Conservation (phyloP, 1,140 invertebrate genomes). For the Philaenus spumarius region DNA sequence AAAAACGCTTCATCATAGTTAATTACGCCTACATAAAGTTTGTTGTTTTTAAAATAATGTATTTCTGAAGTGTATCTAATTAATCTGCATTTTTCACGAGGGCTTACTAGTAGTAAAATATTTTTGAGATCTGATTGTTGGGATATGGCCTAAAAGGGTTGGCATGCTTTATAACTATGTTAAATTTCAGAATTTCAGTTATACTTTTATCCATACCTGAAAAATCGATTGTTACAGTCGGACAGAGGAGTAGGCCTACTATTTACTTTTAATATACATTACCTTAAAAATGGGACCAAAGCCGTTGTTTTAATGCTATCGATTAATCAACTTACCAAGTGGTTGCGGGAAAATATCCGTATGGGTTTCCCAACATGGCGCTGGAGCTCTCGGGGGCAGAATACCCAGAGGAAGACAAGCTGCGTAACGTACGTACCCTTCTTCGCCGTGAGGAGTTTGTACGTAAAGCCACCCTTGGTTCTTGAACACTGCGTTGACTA, state of each 20-base stretch:
- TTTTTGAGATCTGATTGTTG: too few relatives aligned
- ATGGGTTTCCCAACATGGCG: slow-evolving; percentile 69
- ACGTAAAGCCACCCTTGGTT: slow-evolving; percentile 76
- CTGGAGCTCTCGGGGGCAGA: slow-evolving; percentile 42
- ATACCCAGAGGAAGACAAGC: slow-evolving; percentile 69
- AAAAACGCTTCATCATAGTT: too few relatives aligned
- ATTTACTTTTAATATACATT: background rate
- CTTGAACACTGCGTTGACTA: slow-evolving; percentile 78
- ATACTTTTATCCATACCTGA: too few relatives aligned
- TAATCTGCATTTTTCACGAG: too few relatives aligned
- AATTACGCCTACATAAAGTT: too few relatives aligned
- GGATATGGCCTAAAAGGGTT: too few relatives aligned
- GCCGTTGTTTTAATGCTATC: background rate
- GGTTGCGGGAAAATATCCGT: slow-evolving; percentile 69
- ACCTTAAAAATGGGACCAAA: background rate
- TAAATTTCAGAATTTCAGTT: background rate
- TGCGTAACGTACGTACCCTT: slow-evolving; percentile 51
- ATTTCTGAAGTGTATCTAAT: too few relatives aligned
- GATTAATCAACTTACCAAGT: slow-evolving; percentile 30
- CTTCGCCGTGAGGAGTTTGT: slow-evolving; percentile 66
- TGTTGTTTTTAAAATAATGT: too few relatives aligned
- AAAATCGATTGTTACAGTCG: background rate
- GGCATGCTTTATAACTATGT: too few relatives aligned
- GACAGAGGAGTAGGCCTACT: background rate
- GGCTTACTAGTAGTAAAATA: too few relatives aligned